phyloP scores from a whole-genome alignment of 2,797 vertebrate species.

The Falco berigora region DNA sequence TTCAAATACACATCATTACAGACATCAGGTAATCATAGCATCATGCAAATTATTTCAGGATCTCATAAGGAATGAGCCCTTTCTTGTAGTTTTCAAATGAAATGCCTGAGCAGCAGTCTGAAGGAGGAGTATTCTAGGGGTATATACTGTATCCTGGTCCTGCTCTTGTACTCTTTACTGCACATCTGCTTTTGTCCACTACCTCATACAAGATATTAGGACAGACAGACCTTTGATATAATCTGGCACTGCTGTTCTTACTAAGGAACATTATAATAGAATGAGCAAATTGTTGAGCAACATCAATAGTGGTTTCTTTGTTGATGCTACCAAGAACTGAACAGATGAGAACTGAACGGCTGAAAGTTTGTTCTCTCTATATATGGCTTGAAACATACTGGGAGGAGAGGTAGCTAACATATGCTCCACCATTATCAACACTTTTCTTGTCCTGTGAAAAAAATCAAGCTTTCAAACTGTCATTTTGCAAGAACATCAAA shows the following conservation, averaged over 20 bases:
- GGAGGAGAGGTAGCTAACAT: conserved; percentile 14
- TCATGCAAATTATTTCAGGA: neutral
- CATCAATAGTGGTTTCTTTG: neutral
- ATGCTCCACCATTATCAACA: conserved; percentile 15
- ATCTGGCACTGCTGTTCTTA: neutral
- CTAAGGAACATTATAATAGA: neutral
- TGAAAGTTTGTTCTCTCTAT: neutral
- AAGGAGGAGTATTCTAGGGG: neutral
- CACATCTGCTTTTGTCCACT: neutral
- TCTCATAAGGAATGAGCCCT: neutral
- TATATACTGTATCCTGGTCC: neutral
- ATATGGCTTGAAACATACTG: neutral
- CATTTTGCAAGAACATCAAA: conserved; percentile 6
- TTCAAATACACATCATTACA: neutral
- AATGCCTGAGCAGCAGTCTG: neutral
- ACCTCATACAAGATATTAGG: neutral
- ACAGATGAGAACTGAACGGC: neutral
- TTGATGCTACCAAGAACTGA: neutral
- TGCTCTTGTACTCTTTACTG: neutral
- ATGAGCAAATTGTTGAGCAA: neutral
- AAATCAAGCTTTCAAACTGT: conserved; percentile 36
- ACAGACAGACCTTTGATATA: neutral
- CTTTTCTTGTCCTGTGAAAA: conserved; percentile 42
- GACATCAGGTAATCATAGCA: neutral
- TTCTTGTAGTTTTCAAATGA: neutral